Conservation (phyloP, 2,113 vertebrate species). For the Oreochromis niloticus region DNA sequence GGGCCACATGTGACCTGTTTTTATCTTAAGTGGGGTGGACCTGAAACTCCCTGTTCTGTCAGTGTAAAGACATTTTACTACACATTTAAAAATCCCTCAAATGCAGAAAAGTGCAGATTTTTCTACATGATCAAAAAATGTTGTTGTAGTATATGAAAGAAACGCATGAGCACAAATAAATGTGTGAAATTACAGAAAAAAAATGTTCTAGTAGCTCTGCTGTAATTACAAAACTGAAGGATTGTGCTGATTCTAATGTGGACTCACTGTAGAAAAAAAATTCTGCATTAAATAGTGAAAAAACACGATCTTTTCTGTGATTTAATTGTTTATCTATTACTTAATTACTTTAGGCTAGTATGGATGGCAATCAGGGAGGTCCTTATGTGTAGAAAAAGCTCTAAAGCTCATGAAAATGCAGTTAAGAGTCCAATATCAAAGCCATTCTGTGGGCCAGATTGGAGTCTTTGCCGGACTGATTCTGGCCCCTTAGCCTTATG, state of each 20-base stretch:
- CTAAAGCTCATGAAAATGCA: neutral
- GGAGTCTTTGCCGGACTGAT: neutral
- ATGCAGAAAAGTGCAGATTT: neutral
- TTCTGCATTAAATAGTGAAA: neutral
- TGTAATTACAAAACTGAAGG: neutral
- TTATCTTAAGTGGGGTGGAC: neutral
- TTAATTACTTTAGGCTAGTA: neutral
- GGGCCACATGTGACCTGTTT: neutral
- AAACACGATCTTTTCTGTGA: accelerated
- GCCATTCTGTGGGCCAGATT: neutral
- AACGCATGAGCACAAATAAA: neutral
- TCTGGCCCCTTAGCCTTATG: neutral
- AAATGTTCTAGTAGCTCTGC: neutral
- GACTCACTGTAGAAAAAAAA: neutral
- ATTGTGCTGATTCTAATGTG: neutral
- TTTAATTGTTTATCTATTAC: neutral
- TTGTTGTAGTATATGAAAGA: neutral
- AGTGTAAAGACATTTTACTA: neutral
- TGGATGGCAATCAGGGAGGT: neutral
- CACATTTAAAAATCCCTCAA: neutral
- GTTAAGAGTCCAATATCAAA: neutral
- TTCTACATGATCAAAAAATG: neutral
- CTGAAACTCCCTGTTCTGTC: neutral
- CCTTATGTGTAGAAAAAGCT: neutral
- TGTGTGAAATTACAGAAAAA: neutral